phyloP scores from a whole-genome alignment of 1,140 invertebrate genomes.

The Pristionchus pacificus region DNA sequence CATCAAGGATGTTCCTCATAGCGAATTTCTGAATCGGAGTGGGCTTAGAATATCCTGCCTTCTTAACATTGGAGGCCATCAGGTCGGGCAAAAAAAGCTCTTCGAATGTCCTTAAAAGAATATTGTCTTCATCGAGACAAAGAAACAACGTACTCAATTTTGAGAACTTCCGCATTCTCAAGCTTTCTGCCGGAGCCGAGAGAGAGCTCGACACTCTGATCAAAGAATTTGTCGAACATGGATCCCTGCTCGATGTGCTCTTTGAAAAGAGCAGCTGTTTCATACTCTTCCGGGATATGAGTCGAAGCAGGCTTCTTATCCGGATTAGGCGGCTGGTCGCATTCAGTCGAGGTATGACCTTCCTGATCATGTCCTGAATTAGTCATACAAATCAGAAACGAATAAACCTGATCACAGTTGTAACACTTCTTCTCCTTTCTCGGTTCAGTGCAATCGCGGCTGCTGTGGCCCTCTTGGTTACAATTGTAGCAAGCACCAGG shows the following conservation, averaged over 20 bases:
- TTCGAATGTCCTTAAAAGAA: constrained; percentile 1
- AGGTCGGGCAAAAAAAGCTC: constrained; percentile 7
- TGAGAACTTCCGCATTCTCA: constrained; percentile 13
- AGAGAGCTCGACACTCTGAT: constrained; percentile 62
- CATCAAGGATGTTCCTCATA: constrained; percentile 28
- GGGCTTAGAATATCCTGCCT: constrained; percentile 75
- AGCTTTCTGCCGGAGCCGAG: neutral
- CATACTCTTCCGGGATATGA: constrained; percentile 73
- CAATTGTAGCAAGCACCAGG: constrained; percentile 11
- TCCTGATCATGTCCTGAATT: no score
- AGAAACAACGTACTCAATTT: constrained; percentile 61
- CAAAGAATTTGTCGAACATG: constrained; percentile 68
- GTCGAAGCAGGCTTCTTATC: constrained; percentile 16
- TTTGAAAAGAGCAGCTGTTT: constrained; percentile 64
- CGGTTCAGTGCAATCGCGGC: constrained; percentile 38
- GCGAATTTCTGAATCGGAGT: constrained; percentile 59
- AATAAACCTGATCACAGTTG: constrained; percentile 61
- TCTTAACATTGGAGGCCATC: constrained; percentile 71
- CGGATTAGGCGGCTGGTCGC: neutral
- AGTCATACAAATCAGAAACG: no score
- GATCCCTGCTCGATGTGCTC: constrained; percentile 72
- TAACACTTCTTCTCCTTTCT: constrained; percentile 58
- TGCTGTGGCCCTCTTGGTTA: neutral
- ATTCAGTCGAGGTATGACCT: no score
- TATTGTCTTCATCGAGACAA: constrained; percentile 63